Percentiles rank a stretch among this genome's conserved stretches.
Evolutionary conservation across 2,888 invertebrate genomes (phyloP).

Genomic region (Hirtodrosophila cameraria): DNA sequence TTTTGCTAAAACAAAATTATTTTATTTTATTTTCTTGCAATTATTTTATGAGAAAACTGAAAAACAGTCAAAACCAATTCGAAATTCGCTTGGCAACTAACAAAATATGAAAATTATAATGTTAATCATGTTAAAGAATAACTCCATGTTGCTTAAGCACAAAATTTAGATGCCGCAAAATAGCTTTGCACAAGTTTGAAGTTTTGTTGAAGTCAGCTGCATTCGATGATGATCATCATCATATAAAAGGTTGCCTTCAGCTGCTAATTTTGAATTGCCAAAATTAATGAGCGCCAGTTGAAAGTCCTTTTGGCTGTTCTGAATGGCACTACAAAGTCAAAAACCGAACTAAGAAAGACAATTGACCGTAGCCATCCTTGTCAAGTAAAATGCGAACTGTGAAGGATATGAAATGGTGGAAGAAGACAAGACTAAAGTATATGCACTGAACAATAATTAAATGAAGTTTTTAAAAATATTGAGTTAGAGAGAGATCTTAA

Average conservation of each 20-base stretch:
- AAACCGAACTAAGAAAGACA: constrained; percentile 9
- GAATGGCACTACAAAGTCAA: constrained; percentile 3
- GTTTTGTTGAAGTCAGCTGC: constrained; percentile 17
- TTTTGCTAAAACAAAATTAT: too few relatives aligned
- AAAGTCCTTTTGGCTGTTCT: constrained; percentile 24
- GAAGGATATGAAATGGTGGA: not conserved
- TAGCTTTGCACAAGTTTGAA: constrained; percentile 14
- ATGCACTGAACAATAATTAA: too few relatives aligned
- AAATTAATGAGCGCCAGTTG: constrained; percentile 37
- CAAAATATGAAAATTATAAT: too few relatives aligned
- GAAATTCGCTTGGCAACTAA: too few relatives aligned
- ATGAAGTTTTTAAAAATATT: too few relatives aligned
- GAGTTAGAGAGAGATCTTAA: too few relatives aligned
- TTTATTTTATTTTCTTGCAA: too few relatives aligned
- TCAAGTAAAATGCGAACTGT: not conserved
- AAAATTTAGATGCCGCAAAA: not conserved
- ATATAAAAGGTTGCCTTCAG: constrained; percentile 5
- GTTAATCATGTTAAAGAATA: not conserved
- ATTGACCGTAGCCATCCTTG: constrained; percentile 26
- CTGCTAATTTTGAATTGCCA: constrained; percentile 30
- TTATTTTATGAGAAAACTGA: too few relatives aligned
- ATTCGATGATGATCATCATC: constrained; percentile 27
- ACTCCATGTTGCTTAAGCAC: too few relatives aligned
- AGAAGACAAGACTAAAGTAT: too few relatives aligned
- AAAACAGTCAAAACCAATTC: too few relatives aligned